A percentile compares a stretch with the other conserved stretches of the same genome.
Evolutionary conservation across 2,797 vertebrate genomes (phyloP).

Genomic region (Hippocampus kuda): DNA sequence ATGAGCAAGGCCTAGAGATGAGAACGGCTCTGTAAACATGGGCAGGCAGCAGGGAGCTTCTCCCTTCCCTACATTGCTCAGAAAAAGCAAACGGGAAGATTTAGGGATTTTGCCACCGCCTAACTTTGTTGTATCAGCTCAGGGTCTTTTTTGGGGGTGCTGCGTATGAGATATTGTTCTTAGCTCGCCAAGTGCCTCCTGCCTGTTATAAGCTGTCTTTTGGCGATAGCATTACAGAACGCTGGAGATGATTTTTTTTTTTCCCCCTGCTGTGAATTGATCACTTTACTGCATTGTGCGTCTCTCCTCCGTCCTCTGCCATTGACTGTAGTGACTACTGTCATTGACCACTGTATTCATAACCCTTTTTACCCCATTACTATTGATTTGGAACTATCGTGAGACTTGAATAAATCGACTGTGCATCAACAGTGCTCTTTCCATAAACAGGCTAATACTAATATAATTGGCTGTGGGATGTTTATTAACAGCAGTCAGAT

Average conservation of each 20-base stretch:
- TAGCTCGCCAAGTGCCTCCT: conserved; percentile 53
- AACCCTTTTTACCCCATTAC: conserved; percentile 22
- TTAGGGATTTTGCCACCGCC: conserved; percentile 62
- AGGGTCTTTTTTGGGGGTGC: conserved; percentile 51
- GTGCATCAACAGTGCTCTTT: conserved; percentile 44
- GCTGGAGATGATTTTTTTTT: conserved; percentile 19
- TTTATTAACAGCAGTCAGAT: conserved; percentile 67
- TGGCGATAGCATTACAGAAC: conserved; percentile 54
- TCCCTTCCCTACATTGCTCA: conserved; percentile 33
- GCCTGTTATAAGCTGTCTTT: conserved; percentile 55
- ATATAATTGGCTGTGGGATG: conserved; percentile 61
- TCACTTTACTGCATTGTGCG: conserved; percentile 31
- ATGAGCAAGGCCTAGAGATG: conserved; percentile 63
- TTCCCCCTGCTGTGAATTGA: conserved; percentile 26
- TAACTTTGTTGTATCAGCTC: conserved; percentile 61
- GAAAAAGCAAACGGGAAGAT: conserved; percentile 64
- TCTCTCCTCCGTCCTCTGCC: conserved; percentile 26
- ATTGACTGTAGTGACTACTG: conserved; percentile 47
- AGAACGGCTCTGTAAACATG: conserved; percentile 62
- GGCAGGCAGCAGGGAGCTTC: conserved; percentile 52
- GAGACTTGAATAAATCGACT: conserved; percentile 59
- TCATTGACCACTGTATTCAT: conserved; percentile 50
- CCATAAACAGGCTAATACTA: conserved; percentile 48
- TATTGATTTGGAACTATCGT: conserved; percentile 55
- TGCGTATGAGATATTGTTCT: conserved; percentile 61